Evolutionary conservation across 1,140 invertebrate species (phyloP), one percentile per base, ranked within the genome.

Genomic region (Diachasma alloeum): DNA sequence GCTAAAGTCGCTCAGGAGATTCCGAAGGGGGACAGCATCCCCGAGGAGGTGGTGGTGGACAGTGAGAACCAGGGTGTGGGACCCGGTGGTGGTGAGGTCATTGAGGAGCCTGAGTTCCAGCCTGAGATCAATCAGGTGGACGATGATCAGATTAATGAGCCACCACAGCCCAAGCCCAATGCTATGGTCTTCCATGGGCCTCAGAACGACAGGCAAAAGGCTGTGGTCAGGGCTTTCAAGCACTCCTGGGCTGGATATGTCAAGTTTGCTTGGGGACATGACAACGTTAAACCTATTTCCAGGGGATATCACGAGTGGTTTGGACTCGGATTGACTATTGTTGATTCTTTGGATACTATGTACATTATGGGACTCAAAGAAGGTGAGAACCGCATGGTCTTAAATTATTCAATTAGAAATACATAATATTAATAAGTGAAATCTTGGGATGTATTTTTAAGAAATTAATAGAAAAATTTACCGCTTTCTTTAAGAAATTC

Each of bases 221-320:
- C 95, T 9, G 93, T 99, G 17, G 93, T 97, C 0, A 92, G 93
- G 24, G 97, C 96, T 19, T 97, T 98, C 81, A 93, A 92, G 82
- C 96, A 98, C 90, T 97, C 97, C 0, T 99, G 97, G 97, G 92
- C 91, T 75, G 96, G 95, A 0, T 99, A 99, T 85, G 95, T 94
- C 85, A 92, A 94, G 78, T 96, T 93, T 90, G 97, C 97, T 4
- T 99, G 97, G 97, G 97, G 97, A 6, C 95, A 97, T 83, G 97
- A 99, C 87, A 96, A 98, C 84, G 90, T 99, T 4, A 96, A 95
- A 83, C 97, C 97, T 0, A 93, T 98, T 46, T 94, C 95, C 4
- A 93, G 92, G 77, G 91, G 91, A 75, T 93, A 93, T 74, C 92
- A 93, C 72, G 96, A 98, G 86, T 98, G 97, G 97, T 98, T 99